Evolutionary conservation across 1,140 invertebrate species (phyloP).

Genomic region (Drosophila burlai): DNA sequence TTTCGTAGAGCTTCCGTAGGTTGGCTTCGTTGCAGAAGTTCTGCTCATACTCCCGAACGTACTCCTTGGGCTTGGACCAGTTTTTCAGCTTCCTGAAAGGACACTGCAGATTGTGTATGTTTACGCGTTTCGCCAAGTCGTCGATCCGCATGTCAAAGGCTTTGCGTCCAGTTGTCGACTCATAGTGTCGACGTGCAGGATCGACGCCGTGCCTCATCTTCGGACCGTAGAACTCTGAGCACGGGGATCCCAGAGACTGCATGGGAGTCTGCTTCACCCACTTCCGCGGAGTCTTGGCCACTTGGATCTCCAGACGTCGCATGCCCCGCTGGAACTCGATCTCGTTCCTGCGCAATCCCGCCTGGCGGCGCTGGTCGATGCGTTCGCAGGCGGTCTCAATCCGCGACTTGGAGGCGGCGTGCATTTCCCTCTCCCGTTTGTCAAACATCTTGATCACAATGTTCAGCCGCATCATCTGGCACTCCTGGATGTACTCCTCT

Average conservation of each 20-base stretch:
- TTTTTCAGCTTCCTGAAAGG: conserved; percentile 71
- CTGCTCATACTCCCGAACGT: conserved; percentile 70
- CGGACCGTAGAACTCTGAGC: conserved; percentile 86
- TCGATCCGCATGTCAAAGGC: conserved; percentile 78
- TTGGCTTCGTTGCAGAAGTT: conserved; percentile 75
- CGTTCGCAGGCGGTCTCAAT: conserved; percentile 81
- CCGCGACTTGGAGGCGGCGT: conserved; percentile 81
- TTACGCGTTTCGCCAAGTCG: conserved; percentile 67
- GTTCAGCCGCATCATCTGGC: conserved; percentile 87
- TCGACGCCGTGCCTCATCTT: conserved; percentile 86
- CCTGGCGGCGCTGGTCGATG: conserved; percentile 81
- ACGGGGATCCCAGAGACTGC: conserved; percentile 84
- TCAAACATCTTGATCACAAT: conserved; percentile 86
- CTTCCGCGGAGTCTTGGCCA: conserved; percentile 46
- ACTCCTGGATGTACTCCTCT: conserved; percentile 87
- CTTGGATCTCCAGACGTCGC: conserved; percentile 53
- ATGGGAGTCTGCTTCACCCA: conserved; percentile 85
- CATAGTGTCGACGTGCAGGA: conserved; percentile 85
- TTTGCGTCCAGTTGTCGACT: conserved; percentile 46
- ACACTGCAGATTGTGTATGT: conserved; percentile 56
- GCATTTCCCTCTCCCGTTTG: conserved; percentile 78
- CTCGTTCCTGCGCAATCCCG: conserved; percentile 83
- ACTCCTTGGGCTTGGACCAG: conserved; percentile 76
- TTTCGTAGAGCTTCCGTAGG: conserved; percentile 74
- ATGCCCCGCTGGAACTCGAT: conserved; percentile 81